Conservation (phyloP, 2,797 vertebrate genomes). For the Antrozous pallidus region DNA sequence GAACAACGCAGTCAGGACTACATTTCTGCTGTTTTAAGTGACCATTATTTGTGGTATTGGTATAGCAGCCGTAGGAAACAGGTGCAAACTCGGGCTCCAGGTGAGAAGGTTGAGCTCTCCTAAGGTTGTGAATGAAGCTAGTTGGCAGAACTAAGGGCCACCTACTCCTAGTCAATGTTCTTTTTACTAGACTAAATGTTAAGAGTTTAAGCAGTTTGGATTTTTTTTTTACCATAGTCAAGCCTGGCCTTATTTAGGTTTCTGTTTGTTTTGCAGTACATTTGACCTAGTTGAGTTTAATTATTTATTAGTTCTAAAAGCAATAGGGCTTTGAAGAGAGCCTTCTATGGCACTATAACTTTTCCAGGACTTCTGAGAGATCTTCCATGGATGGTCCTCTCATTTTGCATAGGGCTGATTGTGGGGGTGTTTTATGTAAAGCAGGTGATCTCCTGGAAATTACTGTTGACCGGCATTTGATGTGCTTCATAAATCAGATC, state of each 20-base stretch:
- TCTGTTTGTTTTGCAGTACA: not conserved
- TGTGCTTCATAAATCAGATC: not conserved
- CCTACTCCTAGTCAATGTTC: not conserved
- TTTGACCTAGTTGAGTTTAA: not conserved
- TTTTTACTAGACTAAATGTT: not conserved
- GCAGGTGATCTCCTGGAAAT: not conserved
- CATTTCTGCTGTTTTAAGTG: not conserved
- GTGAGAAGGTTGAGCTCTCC: not conserved
- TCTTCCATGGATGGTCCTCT: accelerated
- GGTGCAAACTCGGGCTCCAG: accelerated
- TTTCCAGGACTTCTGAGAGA: not conserved
- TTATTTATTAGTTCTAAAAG: not conserved
- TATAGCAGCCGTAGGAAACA: not conserved
- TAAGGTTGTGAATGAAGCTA: not conserved
- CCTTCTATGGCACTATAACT: accelerated
- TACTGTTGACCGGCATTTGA: not conserved
- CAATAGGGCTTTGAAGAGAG: not conserved
- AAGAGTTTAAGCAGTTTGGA: not conserved
- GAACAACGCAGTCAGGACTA: no score
- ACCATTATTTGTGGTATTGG: not conserved
- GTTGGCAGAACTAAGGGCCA: not conserved
- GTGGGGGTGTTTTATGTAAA: not conserved
- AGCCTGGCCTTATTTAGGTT: not conserved
- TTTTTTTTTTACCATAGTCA: not conserved
- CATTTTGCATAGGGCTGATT: accelerated